phyloP scores from a whole-genome alignment of 2,113 vertebrate genomes.

The Haemorhous mexicanus region DNA sequence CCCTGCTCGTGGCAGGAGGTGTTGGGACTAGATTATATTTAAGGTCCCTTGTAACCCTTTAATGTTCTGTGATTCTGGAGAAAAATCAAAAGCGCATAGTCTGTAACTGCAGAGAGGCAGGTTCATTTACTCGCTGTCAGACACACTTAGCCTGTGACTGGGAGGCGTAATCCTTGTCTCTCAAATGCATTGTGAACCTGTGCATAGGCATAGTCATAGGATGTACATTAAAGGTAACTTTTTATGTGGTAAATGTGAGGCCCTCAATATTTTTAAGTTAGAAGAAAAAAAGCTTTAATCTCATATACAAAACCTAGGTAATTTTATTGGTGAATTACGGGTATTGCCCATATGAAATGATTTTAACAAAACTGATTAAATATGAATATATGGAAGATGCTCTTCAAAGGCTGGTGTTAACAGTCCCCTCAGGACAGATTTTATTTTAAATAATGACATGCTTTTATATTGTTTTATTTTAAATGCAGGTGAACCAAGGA shows the following conservation, averaged over 20 bases:
- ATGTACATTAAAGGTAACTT: background rate
- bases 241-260: background rate
- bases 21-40: background rate
- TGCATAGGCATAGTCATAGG: too few relatives aligned
- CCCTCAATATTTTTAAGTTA: background rate
- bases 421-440: background rate
- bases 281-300: background rate
- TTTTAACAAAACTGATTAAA: background rate
- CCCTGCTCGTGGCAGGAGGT: background rate
- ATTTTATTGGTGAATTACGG: background rate
- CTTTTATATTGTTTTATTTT: constrained; percentile 70
- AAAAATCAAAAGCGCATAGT: background rate
- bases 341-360: background rate
- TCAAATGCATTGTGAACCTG: background rate
- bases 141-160: background rate
- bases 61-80: background rate
- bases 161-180: background rate
- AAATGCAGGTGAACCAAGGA: constrained; percentile 86
- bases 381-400: background rate
- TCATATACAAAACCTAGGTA: background rate
- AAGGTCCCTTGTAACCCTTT: background rate
- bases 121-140: background rate
- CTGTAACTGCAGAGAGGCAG: background rate
- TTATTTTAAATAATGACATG: background rate
- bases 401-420: background rate